Percentiles rank a stretch among this genome's conserved stretches.
Evolutionary conservation across 2,888 invertebrate genomes (phyloP).

Genomic region (Aphidoletes aphidimyza): DNA sequence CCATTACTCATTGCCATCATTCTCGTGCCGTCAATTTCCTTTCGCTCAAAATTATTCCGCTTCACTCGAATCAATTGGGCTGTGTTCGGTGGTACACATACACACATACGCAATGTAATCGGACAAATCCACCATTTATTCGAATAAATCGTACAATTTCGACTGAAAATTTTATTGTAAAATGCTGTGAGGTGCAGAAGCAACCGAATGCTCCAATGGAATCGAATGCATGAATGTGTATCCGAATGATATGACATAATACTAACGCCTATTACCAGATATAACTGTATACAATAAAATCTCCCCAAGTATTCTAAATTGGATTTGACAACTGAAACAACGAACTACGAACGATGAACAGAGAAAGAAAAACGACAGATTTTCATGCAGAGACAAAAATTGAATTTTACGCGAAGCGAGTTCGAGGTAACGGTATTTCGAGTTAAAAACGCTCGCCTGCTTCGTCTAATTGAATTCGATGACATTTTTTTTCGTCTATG

Average conservation of each 20-base stretch:
- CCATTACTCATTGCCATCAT: no score
- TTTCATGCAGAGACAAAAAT: neutral
- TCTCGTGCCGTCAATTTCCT: neutral
- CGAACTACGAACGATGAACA: no score
- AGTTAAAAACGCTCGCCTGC: neutral
- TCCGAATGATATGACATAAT: constrained; percentile 44
- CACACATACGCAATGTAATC: neutral
- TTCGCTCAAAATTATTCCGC: constrained; percentile 27
- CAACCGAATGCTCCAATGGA: neutral
- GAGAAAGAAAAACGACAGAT: neutral
- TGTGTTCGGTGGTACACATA: neutral
- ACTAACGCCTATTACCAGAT: neutral
- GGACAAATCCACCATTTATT: constrained; percentile 44
- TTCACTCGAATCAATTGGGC: constrained; percentile 9
- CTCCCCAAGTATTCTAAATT: constrained; percentile 46
- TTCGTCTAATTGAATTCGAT: neutral
- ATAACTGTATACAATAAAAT: constrained; percentile 31
- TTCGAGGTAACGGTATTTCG: no score
- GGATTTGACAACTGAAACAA: neutral
- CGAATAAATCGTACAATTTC: constrained; percentile 35
- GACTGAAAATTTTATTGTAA: constrained; percentile 28
- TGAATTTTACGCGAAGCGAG: neutral
- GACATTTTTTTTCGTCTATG: neutral
- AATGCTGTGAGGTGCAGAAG: neutral
- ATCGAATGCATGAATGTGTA: neutral